Evolutionary conservation across 2,113 vertebrate genomes (phyloP).

Genomic region (Zosterops borbonicus): DNA sequence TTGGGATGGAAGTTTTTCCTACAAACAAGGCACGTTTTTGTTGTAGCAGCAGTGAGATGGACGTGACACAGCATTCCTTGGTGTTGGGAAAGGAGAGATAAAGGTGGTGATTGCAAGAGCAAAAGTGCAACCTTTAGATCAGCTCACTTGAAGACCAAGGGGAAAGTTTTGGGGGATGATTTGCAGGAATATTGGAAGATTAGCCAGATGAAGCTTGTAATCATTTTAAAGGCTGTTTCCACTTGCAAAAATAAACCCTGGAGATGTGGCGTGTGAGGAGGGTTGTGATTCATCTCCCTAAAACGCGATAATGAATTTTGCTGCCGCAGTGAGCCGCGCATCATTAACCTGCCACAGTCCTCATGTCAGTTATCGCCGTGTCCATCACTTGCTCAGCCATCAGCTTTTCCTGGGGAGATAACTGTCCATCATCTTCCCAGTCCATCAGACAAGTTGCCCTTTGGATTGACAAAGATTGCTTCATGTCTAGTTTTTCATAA

Average conservation of each 20-base stretch:
- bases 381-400: constrained; percentile 7
- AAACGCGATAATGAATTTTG: neutral
- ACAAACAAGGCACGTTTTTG: accelerated
- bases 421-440: neutral
- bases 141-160: neutral
- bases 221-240: neutral
- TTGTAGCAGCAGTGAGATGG: neutral
- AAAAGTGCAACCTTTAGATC: neutral
- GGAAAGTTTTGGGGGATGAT: neutral
- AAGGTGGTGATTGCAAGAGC: neutral
- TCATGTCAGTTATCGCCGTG: neutral
- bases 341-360: neutral
- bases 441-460: neutral
- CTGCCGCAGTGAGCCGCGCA: neutral
- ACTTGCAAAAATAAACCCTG: neutral
- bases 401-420: neutral
- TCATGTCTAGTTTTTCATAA: neutral
- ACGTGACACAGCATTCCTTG: accelerated
- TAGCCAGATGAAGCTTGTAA: neutral
- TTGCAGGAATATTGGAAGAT: neutral
- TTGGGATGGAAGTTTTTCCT: no score
- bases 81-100: neutral
- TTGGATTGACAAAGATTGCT: neutral
- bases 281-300: neutral
- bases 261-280: neutral